Evolutionary conservation across 92 coral and sea anemone species (phyloP).

Genomic region (Heliopora coerulea): DNA sequence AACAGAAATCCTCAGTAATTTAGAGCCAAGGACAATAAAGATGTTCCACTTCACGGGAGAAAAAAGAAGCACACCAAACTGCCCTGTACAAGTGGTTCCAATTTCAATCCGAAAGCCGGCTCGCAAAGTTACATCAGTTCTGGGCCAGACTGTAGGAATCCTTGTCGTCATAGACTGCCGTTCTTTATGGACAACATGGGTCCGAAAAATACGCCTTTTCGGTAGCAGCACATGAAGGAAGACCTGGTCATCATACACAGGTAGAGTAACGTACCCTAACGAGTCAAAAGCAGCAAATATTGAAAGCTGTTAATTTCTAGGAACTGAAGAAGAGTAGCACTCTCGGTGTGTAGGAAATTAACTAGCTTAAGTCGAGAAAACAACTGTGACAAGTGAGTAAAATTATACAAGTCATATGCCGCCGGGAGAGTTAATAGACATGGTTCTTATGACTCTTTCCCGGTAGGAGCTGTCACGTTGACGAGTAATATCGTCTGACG

Average conservation of each 20-base stretch:
- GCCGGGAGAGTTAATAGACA: too few species aligned
- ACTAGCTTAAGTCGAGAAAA: too few species aligned
- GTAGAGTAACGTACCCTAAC: too few species aligned
- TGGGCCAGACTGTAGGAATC: constrained; percentile 46
- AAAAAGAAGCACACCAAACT: constrained; percentile 76
- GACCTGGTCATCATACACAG: constrained; percentile 99
- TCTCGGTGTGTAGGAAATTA: too few species aligned
- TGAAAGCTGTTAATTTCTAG: too few species aligned
- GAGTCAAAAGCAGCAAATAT: too few species aligned
- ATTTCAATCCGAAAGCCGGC: constrained; percentile 95
- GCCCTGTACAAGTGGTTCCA: constrained; percentile 87
- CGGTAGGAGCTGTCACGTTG: too few species aligned
- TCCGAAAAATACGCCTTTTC: constrained; percentile 90
- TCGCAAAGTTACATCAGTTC: constrained; percentile 80
- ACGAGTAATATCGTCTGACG: too few species aligned
- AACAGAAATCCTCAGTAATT: constrained; percentile 61
- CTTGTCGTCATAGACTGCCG: constrained; percentile 70
- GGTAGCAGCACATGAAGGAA: constrained; percentile 96
- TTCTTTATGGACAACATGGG: constrained; percentile 88
- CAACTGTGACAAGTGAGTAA: too few species aligned
- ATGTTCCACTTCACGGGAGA: constrained; percentile 91
- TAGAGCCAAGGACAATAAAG: constrained; percentile 67
- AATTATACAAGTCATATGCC: too few species aligned
- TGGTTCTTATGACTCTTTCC: too few species aligned
- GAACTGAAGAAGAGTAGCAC: too few species aligned